phyloP scores from a whole-genome alignment of 64 coral and sea anemone genomes.

The Dendronephthya gigantea region DNA sequence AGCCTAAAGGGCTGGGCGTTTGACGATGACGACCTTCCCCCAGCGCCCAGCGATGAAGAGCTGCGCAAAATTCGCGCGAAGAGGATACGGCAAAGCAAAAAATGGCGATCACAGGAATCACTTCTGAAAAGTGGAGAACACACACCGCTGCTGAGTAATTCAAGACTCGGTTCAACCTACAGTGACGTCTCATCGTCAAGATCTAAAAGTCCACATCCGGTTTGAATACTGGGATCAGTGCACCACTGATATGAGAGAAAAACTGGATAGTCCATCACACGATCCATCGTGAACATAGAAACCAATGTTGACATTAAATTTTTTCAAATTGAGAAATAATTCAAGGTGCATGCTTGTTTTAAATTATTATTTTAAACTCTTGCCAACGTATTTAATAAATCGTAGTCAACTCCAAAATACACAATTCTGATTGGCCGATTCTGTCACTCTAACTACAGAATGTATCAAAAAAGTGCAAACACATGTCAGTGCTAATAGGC shows the following conservation, averaged over 20 bases:
- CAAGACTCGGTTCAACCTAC: background rate
- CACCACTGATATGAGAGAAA: too few species aligned
- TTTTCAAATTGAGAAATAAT: too few species aligned
- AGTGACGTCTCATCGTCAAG: background rate
- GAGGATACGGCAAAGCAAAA: background rate
- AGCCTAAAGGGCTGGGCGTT: conserved; percentile 54
- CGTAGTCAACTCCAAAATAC: background rate
- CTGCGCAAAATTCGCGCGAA: conserved; percentile 40
- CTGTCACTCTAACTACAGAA: too few species aligned
- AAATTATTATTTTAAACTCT: too few species aligned
- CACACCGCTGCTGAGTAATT: background rate
- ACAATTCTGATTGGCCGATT: too few species aligned
- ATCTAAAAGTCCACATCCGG: background rate
- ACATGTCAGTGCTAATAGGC: too few species aligned
- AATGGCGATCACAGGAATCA: background rate
- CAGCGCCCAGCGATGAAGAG: conserved; percentile 34
- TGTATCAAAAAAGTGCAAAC: too few species aligned
- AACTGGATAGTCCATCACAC: too few species aligned
- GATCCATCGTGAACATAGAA: too few species aligned
- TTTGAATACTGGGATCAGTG: background rate
- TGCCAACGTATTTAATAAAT: too few species aligned
- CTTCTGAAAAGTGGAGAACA: background rate
- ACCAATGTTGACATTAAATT: too few species aligned
- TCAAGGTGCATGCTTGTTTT: too few species aligned
- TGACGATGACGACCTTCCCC: conserved; percentile 44